These are phyloP conservation scores for Nomada goodeniana DNA, from an alignment of 2,888 invertebrate species.

Conservation along the genomic window DNA sequence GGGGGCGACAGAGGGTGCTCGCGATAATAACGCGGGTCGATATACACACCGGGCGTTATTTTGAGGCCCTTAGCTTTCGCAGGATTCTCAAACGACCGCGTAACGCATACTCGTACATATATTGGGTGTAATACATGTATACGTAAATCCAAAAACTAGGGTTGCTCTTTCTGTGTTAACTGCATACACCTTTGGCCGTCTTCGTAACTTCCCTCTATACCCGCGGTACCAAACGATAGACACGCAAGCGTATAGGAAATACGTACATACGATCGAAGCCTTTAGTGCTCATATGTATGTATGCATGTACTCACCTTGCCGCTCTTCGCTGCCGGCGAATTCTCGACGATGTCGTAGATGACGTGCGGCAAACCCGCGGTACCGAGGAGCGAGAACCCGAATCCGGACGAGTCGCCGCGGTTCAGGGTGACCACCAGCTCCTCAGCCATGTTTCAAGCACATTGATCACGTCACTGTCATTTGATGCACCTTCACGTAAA, in stretches of 20 bases:
- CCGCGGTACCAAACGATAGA: constrained; percentile 20
- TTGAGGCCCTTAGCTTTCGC: constrained; percentile 55
- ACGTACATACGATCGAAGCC: constrained; percentile 12
- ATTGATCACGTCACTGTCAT: constrained; percentile 77
- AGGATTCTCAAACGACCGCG: constrained; percentile 45
- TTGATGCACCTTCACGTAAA: constrained; percentile 69
- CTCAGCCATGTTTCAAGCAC: constrained; percentile 90
- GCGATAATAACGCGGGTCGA: constrained; percentile 73
- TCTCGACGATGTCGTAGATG: constrained; percentile 96
- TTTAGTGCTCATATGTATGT: not conserved
- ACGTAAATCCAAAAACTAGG: constrained; percentile 15
- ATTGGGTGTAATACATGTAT: constrained; percentile 1
- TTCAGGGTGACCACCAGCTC: constrained; percentile 95
- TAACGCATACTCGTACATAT: constrained; percentile 5
- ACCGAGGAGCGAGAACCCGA: constrained; percentile 96
- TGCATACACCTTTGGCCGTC: constrained; percentile 26
- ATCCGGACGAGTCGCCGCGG: constrained; percentile 94
- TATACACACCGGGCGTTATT: constrained; percentile 72
- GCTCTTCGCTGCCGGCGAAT: constrained; percentile 96
- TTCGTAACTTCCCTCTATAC: constrained; percentile 30
- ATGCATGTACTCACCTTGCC: constrained; percentile 89
- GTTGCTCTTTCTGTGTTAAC: constrained; percentile 23
- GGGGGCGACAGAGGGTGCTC: constrained; percentile 67
- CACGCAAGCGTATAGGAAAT: constrained; percentile 19
- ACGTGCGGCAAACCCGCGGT: constrained; percentile 96